Percentiles rank a stretch among this genome's conserved stretches.
phyloP scores from a whole-genome alignment of 2,888 invertebrate species.

The Hirtodrosophila duncani region DNA sequence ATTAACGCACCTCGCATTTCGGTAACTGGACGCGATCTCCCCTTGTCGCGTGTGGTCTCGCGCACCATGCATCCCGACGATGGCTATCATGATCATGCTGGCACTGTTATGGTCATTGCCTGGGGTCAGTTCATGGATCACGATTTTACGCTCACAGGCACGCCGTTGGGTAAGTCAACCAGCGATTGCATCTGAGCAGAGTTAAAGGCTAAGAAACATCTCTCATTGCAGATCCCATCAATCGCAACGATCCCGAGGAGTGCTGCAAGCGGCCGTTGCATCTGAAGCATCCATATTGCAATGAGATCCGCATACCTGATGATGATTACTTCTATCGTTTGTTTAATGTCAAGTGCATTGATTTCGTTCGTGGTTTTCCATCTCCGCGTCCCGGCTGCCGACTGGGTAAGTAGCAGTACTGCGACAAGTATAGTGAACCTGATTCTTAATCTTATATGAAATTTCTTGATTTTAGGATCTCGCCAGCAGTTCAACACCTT shows the following conservation, averaged over 20 bases:
- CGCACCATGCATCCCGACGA: slow-evolving; percentile 95
- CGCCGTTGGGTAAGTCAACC: slow-evolving; percentile 85
- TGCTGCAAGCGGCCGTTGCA: slow-evolving; percentile 91
- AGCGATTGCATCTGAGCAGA: not conserved
- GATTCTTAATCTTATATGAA: not conserved
- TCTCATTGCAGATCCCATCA: slow-evolving; percentile 84
- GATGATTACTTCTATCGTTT: slow-evolving; percentile 94
- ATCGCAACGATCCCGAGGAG: slow-evolving; percentile 93
- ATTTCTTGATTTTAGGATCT: slow-evolving; percentile 6
- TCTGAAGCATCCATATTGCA: slow-evolving; percentile 92
- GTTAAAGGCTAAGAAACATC: not conserved
- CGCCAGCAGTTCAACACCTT: slow-evolving; percentile 91
- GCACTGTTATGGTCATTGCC: slow-evolving; percentile 92
- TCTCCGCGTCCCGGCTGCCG: slow-evolving; percentile 92
- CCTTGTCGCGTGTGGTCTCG: slow-evolving; percentile 90
- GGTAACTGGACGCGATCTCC: slow-evolving; percentile 86
- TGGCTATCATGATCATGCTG: slow-evolving; percentile 95
- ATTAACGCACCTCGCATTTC: slow-evolving; percentile 90
- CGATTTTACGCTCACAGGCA: slow-evolving; percentile 92
- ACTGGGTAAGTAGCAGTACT: slow-evolving; percentile 85
- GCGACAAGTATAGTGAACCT: too few relatives aligned
- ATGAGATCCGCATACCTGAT: slow-evolving; percentile 91
- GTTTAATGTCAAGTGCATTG: slow-evolving; percentile 90
- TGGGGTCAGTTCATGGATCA: slow-evolving; percentile 98
- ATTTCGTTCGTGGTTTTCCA: slow-evolving; percentile 93